Evolutionary conservation across 2,888 invertebrate species (phyloP).

Genomic region (Nephrotoma flavescens): DNA sequence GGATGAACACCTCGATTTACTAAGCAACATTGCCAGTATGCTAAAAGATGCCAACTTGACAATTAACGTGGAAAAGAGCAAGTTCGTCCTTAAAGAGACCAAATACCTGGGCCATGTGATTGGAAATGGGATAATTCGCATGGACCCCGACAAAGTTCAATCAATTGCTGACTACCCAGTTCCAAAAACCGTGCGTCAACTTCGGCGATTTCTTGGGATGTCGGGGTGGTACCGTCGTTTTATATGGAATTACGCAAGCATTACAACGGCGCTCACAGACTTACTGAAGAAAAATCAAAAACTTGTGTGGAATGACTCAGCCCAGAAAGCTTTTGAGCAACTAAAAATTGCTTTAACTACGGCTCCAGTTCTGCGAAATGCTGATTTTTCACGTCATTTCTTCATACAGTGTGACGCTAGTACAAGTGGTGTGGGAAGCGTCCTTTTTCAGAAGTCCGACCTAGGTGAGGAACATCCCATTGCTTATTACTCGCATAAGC

Average conservation of each 20-base stretch:
- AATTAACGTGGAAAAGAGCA: too few relatives aligned
- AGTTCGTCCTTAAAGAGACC: too few relatives aligned
- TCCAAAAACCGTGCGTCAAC: constrained; percentile 6
- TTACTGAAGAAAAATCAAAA: background rate
- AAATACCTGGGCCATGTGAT: background rate
- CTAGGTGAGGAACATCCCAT: background rate
- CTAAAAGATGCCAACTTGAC: background rate
- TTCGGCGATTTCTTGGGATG: constrained; percentile 11
- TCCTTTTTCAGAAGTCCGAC: background rate
- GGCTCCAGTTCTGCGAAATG: background rate
- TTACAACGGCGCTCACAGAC: constrained; percentile 8
- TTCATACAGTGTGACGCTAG: background rate
- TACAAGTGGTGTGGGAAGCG: background rate
- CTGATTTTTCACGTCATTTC: background rate
- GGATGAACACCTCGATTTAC: background rate
- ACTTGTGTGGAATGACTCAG: background rate
- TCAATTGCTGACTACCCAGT: constrained; percentile 8
- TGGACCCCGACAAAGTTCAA: background rate
- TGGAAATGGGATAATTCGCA: background rate
- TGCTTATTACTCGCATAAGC: background rate
- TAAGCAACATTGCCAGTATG: constrained; percentile 6
- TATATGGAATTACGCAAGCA: background rate
- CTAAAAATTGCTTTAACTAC: constrained; percentile 1
- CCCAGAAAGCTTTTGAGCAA: constrained; percentile 2
- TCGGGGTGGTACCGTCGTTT: constrained; percentile 13